Evolutionary conservation across 2,888 invertebrate genomes (phyloP), one percentile per base, ranked within the genome.

Genomic region (Plebejus melissa): DNA sequence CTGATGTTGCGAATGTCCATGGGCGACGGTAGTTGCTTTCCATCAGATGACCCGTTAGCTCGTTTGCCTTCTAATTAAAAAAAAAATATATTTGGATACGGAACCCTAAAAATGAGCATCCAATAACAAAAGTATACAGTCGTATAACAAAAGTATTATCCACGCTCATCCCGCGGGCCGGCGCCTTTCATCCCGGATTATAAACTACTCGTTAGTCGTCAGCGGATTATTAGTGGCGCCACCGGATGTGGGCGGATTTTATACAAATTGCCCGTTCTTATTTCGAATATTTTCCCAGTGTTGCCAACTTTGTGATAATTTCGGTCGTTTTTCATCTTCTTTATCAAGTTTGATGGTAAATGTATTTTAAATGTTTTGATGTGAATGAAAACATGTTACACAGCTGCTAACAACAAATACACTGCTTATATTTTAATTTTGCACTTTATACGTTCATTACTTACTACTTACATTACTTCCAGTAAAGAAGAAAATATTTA

Each of bases 211-310:
- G 86, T 88, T 87, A 87, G 82, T 80, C 79, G 58, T 58, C 5
- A 65, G 77, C 79, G 79, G 80, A 81, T 80, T 80, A 80, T 82
- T 82, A 81, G 79, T 82, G 86, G 87, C 90, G 89, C 89, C 90
- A 88, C 89, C 89, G 90, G 90, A 90, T 86, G 85, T 85, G 82
- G 86, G 85, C 80, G 85, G 84, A 83, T 84, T 83, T 80, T 76
- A 80, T 76, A 79, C 78, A 79, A 80, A 78, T 81, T 80, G 84
- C 79, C 76, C 76, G 76, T 74, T 80, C 74, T 78, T 82, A 79
- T 80, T 81, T 81, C 79, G 77, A 77, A 78, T 79, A 83, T 85
- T 86, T 84, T 84, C 81, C 80, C 77, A 36, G 65, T 65, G 65
- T 65, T 65, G 65, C 65, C 32, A 65, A 82, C 84, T 84, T 83